Conservation (phyloP, 2,797 vertebrate genomes). For the Sparidentex hasta region DNA sequence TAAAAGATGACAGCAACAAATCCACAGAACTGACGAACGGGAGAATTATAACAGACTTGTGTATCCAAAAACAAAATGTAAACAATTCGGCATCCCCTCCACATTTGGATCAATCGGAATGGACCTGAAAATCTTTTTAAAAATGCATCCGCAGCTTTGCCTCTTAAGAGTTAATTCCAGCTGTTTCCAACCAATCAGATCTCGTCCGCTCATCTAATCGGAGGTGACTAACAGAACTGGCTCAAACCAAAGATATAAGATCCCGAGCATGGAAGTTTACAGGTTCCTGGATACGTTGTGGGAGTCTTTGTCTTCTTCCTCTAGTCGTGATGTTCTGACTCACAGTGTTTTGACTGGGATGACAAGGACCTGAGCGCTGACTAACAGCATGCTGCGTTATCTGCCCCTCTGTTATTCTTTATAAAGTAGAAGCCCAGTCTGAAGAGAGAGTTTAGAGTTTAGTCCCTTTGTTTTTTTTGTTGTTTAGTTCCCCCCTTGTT, state of each 20-base stretch:
- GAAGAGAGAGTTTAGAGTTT: neutral
- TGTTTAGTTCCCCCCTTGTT: slow-evolving; percentile 11
- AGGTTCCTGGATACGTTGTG: neutral
- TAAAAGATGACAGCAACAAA: neutral
- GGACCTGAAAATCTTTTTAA: too few relatives aligned
- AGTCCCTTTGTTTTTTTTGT: slow-evolving; percentile 3
- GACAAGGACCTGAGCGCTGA: neutral
- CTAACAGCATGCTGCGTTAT: slow-evolving; percentile 9
- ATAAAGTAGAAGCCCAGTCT: neutral
- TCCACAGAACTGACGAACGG: neutral
- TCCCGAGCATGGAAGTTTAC: neutral
- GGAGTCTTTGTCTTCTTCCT: neutral
- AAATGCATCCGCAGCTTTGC: neutral
- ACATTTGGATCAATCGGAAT: neutral
- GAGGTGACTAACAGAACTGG: neutral
- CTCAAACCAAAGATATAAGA: neutral
- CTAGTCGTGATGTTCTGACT: slow-evolving; percentile 37
- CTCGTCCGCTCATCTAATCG: neutral
- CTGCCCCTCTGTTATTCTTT: slow-evolving; percentile 7
- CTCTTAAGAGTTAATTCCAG: neutral
- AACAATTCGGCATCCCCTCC: neutral
- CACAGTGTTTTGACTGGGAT: slow-evolving; percentile 55
- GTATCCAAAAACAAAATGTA: neutral
- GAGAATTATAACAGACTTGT: neutral
- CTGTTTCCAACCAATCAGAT: neutral